Conservation (phyloP, 2,797 vertebrate genomes). For the Enteromius thamalakanensis region DNA sequence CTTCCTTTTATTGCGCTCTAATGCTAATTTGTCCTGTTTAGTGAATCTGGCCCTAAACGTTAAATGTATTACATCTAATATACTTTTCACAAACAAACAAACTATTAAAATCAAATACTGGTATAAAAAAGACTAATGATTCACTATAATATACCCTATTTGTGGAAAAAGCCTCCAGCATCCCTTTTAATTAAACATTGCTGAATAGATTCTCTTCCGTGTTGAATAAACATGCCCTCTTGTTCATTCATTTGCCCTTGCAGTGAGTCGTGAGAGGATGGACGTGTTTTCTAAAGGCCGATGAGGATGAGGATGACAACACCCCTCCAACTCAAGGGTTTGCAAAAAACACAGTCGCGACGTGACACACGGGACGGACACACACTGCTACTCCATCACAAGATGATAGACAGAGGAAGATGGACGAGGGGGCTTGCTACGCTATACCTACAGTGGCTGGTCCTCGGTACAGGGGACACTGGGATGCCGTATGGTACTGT, state of each 20-base stretch:
- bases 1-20: background rate
- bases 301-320: constrained; percentile 45
- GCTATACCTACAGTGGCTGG: constrained; percentile 46
- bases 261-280: constrained; percentile 49
- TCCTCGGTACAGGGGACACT: constrained; percentile 30
- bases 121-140: background rate
- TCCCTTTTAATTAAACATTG: background rate
- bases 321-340: constrained; percentile 27
- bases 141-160: background rate
- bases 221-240: background rate
- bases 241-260: constrained; percentile 59
- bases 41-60: background rate
- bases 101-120: background rate
- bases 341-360: constrained; percentile 39
- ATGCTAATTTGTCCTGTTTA: background rate
- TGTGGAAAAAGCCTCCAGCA: constrained; percentile 11
- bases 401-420: constrained; percentile 54
- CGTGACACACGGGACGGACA: constrained; percentile 47
- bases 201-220: background rate
- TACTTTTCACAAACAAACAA: background rate
- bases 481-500: background rate
- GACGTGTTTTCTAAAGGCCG: constrained; percentile 42
- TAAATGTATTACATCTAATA: background rate
- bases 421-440: constrained; percentile 27
- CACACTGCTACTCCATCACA: constrained; percentile 58